Conservation (phyloP, 2,113 vertebrate species). For the Potamarius usumacintae region DNA sequence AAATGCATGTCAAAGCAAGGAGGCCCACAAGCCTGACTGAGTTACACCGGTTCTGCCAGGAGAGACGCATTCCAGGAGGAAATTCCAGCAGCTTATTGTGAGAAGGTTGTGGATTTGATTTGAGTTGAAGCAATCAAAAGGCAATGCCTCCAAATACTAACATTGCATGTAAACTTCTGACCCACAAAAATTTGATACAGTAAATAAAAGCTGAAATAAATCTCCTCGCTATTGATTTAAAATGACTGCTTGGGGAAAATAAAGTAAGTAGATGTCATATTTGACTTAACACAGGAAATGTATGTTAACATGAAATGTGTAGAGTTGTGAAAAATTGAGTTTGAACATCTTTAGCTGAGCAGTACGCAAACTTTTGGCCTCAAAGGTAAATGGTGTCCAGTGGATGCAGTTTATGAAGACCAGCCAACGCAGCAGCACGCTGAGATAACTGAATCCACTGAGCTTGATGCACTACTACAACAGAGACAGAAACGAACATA, state of each 20-base stretch:
- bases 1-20: not conserved
- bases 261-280: not conserved
- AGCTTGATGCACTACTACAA: conserved; percentile 42
- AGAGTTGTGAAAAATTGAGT: not conserved
- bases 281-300: not conserved
- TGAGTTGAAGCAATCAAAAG: not conserved
- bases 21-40: not conserved
- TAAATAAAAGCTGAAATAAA: not conserved
- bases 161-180: not conserved
- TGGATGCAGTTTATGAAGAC: conserved; percentile 53
- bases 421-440: conserved; percentile 31
- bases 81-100: not conserved
- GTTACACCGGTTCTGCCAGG: not conserved
- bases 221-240: not conserved
- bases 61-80: not conserved
- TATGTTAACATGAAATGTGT: not conserved
- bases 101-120: not conserved
- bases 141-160: not conserved
- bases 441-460: conserved; percentile 8
- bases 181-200: not conserved
- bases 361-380: not conserved
- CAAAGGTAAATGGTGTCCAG: not conserved
- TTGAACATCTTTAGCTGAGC: not conserved
- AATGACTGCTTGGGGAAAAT: not conserved
- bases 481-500: conserved; percentile 61